Evolutionary conservation across 2,888 invertebrate genomes (phyloP).

Genomic region (Eustalomyia histrio): DNA sequence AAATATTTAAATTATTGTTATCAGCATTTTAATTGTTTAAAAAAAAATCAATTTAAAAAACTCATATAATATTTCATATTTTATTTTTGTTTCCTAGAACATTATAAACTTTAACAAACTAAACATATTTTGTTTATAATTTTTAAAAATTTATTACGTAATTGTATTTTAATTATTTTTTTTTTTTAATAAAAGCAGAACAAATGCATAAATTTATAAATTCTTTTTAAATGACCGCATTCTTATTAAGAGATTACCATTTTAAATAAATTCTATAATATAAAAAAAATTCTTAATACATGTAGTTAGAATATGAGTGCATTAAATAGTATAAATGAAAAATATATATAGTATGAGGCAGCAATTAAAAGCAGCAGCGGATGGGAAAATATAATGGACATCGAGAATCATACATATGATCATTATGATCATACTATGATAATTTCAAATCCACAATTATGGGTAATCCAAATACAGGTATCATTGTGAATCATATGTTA

Average conservation of each 20-base stretch:
- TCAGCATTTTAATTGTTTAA: constrained; percentile 17
- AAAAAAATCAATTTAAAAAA: constrained; percentile 18
- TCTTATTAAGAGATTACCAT: not conserved
- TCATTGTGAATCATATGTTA: no score
- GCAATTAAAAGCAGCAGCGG: no score
- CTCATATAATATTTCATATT: constrained; percentile 10
- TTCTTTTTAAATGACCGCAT: not conserved
- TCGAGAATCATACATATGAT: no score
- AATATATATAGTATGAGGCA: no score
- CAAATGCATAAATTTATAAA: not conserved
- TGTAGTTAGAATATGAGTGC: not conserved
- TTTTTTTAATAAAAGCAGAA: not conserved
- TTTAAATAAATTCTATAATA: not conserved
- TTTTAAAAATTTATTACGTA: not conserved
- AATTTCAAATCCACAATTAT: no score
- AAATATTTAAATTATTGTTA: constrained; percentile 14
- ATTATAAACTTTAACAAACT: not conserved
- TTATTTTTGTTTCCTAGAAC: not conserved
- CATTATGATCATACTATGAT: no score
- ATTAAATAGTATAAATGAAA: no score
- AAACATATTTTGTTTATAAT: not conserved
- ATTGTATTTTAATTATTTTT: constrained; percentile 4
- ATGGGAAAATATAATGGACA: no score
- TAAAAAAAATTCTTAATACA: not conserved
- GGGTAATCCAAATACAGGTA: no score